Conservation (phyloP, 1,140 invertebrate genomes). For the Calephelis virginiensis region DNA sequence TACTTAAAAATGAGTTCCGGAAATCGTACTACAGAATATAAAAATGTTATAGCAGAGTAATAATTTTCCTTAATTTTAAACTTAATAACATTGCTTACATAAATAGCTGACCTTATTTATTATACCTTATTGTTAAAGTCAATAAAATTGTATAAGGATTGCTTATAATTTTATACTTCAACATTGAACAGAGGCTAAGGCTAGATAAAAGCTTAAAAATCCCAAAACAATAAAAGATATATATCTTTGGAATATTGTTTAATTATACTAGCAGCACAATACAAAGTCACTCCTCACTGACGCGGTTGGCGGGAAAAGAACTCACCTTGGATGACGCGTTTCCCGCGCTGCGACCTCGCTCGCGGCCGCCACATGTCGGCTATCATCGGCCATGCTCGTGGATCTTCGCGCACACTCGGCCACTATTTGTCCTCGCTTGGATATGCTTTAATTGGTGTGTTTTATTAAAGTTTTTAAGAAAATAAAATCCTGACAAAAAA, state of each 20-base stretch:
- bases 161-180: constrained; percentile 6
- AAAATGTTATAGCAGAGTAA: too few relatives aligned
- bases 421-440: constrained; percentile 33
- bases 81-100: too few relatives aligned
- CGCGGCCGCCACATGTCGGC: constrained; percentile 55
- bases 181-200: constrained; percentile 14
- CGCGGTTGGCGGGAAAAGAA: constrained; percentile 65
- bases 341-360: constrained; percentile 63
- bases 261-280: constrained; percentile 56
- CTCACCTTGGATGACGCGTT: constrained; percentile 65
- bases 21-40: too few relatives aligned
- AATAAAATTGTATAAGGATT: neutral
- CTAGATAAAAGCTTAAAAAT: constrained; percentile 9
- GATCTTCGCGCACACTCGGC: constrained; percentile 34
- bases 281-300: constrained; percentile 47
- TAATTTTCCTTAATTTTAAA: too few relatives aligned
- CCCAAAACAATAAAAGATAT: constrained; percentile 15
- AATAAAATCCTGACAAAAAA: too few relatives aligned
- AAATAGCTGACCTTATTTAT: too few relatives aligned
- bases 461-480: neutral
- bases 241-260: constrained; percentile 23
- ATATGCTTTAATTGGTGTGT: constrained; percentile 45
- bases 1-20: too few relatives aligned
- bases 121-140: too few relatives aligned
- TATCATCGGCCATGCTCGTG: constrained; percentile 34